These are phyloP conservation scores for roundworm (Caenorhabditis elegans) DNA, from an alignment of 1,140 invertebrate genomes.

Conservation along the genomic window DNA sequence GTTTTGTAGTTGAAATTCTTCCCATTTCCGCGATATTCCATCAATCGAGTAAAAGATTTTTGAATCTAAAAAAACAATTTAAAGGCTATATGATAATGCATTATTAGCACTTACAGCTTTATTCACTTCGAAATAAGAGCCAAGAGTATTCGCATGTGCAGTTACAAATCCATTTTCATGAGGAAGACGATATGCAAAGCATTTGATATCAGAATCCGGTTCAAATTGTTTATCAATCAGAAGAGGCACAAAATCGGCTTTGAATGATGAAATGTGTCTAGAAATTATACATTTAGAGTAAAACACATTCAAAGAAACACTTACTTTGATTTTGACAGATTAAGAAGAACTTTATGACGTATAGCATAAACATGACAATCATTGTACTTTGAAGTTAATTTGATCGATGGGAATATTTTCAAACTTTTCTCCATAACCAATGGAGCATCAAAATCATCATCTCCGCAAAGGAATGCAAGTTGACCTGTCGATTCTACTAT, in stretches of 20 bases:
- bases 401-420: conserved; percentile 13
- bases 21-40: not conserved
- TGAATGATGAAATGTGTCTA: conserved; percentile 26
- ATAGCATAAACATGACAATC: conserved; percentile 41
- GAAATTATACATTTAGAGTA: not conserved
- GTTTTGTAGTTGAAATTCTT: conserved; percentile 1
- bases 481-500: not conserved
- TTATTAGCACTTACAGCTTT: not conserved
- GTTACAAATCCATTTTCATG: conserved; percentile 25
- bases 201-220: not conserved
- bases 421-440: not conserved
- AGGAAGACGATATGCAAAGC: not conserved
- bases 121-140: conserved; percentile 41
- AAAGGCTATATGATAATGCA: not conserved
- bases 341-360: not conserved
- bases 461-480: conserved; percentile 2
- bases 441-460: conserved; percentile 36
- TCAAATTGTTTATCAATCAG: conserved; percentile 37
- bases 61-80: not conserved
- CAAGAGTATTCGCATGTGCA: conserved; percentile 24
- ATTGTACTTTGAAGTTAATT: conserved; percentile 8
- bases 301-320: not conserved
- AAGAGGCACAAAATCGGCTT: conserved; percentile 37
- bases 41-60: not conserved
- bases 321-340: not conserved